Conservation (phyloP, 2,113 vertebrate species). For the Dasyurus viverrinus region DNA sequence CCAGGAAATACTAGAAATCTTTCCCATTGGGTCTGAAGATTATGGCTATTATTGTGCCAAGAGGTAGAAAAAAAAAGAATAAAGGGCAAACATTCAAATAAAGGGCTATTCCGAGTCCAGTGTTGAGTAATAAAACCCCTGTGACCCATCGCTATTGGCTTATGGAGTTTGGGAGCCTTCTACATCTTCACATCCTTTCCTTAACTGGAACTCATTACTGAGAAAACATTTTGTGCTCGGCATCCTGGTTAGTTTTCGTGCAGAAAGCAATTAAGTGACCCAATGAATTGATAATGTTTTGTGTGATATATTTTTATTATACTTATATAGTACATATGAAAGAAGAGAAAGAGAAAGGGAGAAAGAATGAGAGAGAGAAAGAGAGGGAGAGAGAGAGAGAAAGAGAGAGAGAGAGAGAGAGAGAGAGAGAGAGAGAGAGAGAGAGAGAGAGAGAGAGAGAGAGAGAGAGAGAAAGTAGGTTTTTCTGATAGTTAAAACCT, state of each 20-base stretch:
- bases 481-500: conserved; percentile 76
- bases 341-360: background rate
- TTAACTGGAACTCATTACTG: conserved; percentile 4
- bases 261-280: conserved; percentile 39
- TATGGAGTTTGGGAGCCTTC: background rate
- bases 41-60: conserved; percentile 65
- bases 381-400: conserved; percentile 41
- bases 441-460: background rate
- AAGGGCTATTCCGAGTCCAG: conserved; percentile 65
- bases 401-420: background rate
- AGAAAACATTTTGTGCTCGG: conserved; percentile 2
- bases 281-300: conserved; percentile 4
- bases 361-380: background rate
- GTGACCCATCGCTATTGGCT: background rate
- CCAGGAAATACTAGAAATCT: conserved; percentile 61
- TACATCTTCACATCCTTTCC: background rate
- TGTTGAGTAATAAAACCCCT: background rate
- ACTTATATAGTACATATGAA: conserved; percentile 14
- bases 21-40: conserved; percentile 59
- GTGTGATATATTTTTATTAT: background rate
- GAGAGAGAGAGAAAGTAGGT: conserved; percentile 42
- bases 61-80: conserved; percentile 71
- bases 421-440: background rate
- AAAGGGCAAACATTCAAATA: conserved; percentile 73
- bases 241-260: conserved; percentile 10